Evolutionary conservation across 2,113 vertebrate genomes (phyloP).

Genomic region (Acrocephalus kingi): DNA sequence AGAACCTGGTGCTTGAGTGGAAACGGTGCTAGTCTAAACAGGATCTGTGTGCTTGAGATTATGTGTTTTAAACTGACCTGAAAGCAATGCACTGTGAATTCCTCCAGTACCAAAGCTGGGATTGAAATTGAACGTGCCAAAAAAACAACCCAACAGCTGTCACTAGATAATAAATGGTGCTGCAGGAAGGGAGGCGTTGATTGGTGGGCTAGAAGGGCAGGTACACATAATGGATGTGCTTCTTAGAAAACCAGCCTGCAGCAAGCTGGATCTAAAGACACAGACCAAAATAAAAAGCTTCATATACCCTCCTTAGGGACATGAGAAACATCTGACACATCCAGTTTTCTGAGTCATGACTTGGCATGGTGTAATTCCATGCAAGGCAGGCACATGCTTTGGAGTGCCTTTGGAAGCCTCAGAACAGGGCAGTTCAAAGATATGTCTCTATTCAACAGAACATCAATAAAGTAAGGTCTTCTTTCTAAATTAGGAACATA

Average conservation of each 20-base stretch:
- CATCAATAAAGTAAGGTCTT: background rate
- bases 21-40: background rate
- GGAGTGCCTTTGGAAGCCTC: background rate
- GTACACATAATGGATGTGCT: background rate
- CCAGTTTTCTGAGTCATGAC: background rate
- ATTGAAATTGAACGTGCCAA: background rate
- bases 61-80: background rate
- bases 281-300: background rate
- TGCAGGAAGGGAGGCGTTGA: background rate
- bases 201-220: background rate
- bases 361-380: background rate
- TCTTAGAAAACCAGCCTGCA: background rate
- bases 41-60: background rate
- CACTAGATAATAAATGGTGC: background rate
- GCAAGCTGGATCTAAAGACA: background rate
- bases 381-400: background rate
- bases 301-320: background rate
- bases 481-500: background rate
- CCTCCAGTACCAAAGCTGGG: background rate
- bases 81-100: background rate
- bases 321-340: background rate
- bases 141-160: background rate
- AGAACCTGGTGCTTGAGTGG: background rate
- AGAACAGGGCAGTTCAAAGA: background rate
- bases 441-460: background rate